These are phyloP conservation scores for Pelecanoides urinatrix DNA, from an alignment of 2,113 vertebrate genomes.

Conservation along the genomic window DNA sequence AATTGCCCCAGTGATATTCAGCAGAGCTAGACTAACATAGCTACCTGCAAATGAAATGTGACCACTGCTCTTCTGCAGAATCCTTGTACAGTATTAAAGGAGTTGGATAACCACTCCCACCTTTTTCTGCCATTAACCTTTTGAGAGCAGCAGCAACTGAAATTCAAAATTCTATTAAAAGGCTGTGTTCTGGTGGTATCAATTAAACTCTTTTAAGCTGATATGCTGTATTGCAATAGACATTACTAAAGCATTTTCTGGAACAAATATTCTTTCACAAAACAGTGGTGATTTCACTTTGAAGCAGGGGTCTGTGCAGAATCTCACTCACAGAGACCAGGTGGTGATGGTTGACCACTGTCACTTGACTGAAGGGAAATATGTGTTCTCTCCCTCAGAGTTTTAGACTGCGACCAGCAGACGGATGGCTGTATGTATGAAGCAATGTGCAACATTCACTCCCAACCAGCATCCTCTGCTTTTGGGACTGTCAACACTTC, in stretches of 20 bases:
- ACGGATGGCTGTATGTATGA: conserved; percentile 84
- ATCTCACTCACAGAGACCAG: neutral
- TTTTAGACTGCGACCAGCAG: conserved; percentile 75
- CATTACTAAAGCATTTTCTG: neutral
- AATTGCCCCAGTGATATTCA: neutral
- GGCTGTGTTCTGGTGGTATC: neutral
- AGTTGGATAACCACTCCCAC: neutral
- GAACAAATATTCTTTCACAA: neutral
- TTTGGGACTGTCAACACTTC: conserved; percentile 43
- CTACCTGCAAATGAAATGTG: neutral
- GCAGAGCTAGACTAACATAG: neutral
- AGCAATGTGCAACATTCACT: conserved; percentile 92
- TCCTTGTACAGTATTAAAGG: neutral
- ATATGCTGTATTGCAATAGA: neutral
- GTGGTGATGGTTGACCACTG: neutral
- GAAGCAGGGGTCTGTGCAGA: neutral
- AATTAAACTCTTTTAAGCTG: neutral
- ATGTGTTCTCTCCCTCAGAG: conserved; percentile 49
- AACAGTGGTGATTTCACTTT: neutral
- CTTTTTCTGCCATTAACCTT: neutral
- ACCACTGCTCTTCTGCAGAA: neutral
- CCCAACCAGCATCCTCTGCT: conserved; percentile 69
- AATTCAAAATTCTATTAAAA: neutral
- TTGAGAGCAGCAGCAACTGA: neutral
- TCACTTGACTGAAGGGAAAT: neutral